Base-by-base conservation (phyloP, 1,140 invertebrate species). In the Ladona fulva region DNA sequence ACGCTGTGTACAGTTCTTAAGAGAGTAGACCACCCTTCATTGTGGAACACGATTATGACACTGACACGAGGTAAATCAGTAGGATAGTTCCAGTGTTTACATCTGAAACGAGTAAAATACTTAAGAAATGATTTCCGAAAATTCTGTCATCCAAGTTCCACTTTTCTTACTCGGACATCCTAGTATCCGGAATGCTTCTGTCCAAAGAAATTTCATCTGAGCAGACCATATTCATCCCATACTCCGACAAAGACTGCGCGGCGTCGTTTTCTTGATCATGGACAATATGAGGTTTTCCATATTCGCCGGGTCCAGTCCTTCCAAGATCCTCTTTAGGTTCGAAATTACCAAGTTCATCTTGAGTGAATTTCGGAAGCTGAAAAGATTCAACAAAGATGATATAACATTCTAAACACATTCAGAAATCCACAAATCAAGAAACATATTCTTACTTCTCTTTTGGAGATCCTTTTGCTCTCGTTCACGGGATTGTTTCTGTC, bases 1-100 rank as follows among this genome's bases (percentile, higher is more conserved):
- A 99, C 95, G 80, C 94, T 95, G 84, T 99, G 97, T 0, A 99
- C 96, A n/a, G 97, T 99, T 80, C 97, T 87, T 87, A 99, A 89
- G 16, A 99, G 87, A 1, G 97, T 96, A 0, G 95, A 95, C 89
- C 94, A 98, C 1, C 97, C 98, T 86, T 99, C 97, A 85, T 99
- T 99, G 83, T 99, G 97, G 84, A 99, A 99, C 14, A 99, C 98
- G 79, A 99, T 92, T 80, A 99, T 97, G 0, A 99, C 96, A 83
- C 94, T 96, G 5, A 97, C 95, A 76, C 89, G 91, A 0, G 97
- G 97, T 80, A 99, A 87, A 79, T 93, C 87, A 81, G 90, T 88
- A 8, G 97, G 94, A 86, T 99, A 99, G 82, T 97, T 90, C 97
- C 98, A 99, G 83, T 96, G 93, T 84, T 95, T 95, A 86, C 98